These are phyloP conservation scores for Aleadryas rufinucha DNA, from an alignment of 2,113 vertebrate species.

Conservation along the genomic window DNA sequence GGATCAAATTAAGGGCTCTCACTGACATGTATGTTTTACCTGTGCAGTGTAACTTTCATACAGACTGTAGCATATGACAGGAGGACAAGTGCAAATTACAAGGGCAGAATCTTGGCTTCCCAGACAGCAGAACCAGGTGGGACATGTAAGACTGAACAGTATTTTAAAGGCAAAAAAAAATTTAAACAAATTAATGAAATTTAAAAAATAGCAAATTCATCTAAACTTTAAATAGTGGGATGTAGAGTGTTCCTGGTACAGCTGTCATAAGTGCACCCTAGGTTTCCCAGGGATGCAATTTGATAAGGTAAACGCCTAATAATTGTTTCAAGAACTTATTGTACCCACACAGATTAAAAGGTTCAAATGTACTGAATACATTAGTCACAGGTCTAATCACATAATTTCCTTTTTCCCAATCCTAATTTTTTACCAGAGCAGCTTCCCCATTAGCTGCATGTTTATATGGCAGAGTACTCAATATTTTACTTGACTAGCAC, in stretches of 20 bases:
- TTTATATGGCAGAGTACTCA: neutral
- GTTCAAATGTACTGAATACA: neutral
- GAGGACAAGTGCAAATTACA: constrained; percentile 25
- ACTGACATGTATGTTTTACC: neutral
- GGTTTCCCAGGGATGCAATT: neutral
- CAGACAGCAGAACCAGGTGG: neutral
- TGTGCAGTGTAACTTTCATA: neutral
- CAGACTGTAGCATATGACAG: neutral
- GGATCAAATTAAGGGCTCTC: neutral
- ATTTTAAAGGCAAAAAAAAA: neutral
- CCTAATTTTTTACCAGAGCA: neutral
- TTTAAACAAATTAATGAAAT: neutral
- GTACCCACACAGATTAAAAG: neutral
- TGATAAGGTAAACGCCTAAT: neutral
- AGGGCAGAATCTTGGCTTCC: constrained; percentile 18
- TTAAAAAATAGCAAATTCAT: neutral
- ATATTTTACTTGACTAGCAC: neutral
- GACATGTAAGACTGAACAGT: neutral
- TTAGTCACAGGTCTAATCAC: neutral
- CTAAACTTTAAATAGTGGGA: neutral
- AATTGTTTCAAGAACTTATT: neutral
- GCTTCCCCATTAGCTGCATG: neutral
- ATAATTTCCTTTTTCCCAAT: neutral
- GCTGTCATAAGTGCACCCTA: neutral
- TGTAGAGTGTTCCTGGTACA: neutral